Conservation (phyloP, 2,888 invertebrate genomes). For the Pilophorus perplexus region DNA sequence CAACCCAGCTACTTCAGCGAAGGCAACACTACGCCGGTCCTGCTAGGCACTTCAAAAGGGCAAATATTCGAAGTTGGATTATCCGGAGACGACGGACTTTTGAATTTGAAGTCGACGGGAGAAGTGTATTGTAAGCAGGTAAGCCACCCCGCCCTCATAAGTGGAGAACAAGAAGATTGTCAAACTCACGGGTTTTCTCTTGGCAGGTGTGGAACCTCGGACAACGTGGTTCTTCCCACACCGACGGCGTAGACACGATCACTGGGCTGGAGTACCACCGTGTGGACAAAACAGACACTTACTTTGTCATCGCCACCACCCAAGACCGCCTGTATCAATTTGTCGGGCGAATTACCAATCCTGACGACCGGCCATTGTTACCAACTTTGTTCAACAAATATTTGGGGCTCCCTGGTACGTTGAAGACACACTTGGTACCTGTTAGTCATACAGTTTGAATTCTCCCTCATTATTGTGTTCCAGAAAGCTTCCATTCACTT, state of each 20-base stretch:
- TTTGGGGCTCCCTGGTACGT: constrained; percentile 56
- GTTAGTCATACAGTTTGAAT: constrained; percentile 55
- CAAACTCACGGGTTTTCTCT: too few relatives aligned
- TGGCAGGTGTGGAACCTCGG: constrained; percentile 82
- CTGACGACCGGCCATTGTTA: constrained; percentile 76
- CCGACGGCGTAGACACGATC: constrained; percentile 56
- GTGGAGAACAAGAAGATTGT: constrained; percentile 35
- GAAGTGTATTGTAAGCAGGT: constrained; percentile 87
- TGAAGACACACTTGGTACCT: too few relatives aligned
- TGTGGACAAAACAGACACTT: constrained; percentile 68
- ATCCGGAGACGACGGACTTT: constrained; percentile 58
- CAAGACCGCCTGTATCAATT: constrained; percentile 84
- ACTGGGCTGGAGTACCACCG: constrained; percentile 84
- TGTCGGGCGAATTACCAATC: constrained; percentile 66
- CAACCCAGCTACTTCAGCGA: constrained; percentile 50
- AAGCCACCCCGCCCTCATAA: too few relatives aligned
- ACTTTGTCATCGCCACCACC: constrained; percentile 80
- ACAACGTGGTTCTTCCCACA: constrained; percentile 56
- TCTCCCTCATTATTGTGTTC: constrained; percentile 36
- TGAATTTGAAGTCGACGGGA: constrained; percentile 51
- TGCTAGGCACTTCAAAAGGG: constrained; percentile 87
- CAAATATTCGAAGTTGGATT: constrained; percentile 88
- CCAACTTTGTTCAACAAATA: constrained; percentile 77
- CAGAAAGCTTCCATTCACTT: constrained; percentile 65
- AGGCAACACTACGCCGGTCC: constrained; percentile 61